These are phyloP conservation scores for Girardinus metallicus DNA, from an alignment of 2,797 vertebrate genomes.

Conservation along the genomic window DNA sequence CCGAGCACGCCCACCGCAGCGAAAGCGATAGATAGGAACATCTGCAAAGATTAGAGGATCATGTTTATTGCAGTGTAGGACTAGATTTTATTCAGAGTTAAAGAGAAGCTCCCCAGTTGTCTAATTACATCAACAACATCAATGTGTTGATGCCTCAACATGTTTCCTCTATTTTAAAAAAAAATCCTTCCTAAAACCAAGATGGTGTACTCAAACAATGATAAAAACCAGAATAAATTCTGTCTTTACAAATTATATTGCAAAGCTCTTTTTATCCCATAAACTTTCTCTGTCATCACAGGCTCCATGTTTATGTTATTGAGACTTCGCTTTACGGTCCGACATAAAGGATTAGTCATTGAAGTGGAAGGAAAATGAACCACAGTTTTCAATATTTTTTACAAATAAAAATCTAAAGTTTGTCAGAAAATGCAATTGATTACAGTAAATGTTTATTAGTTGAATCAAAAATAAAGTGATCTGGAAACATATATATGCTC, in stretches of 20 bases:
- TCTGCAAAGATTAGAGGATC: conserved; percentile 66
- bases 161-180: not conserved
- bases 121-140: not conserved
- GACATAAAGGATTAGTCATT: not conserved
- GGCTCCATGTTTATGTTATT: not conserved
- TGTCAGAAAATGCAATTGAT: not conserved
- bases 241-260: not conserved
- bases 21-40: conserved; percentile 85
- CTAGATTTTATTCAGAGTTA: not conserved
- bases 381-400: not conserved
- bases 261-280: not conserved
- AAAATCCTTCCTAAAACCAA: not conserved
- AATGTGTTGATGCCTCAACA: not conserved
- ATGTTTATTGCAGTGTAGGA: not conserved
- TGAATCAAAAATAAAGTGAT: not conserved
- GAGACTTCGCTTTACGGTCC: not conserved
- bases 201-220: not conserved
- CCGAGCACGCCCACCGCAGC: conserved; percentile 80
- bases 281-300: not conserved
- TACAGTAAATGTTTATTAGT: not conserved
- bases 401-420: not conserved
- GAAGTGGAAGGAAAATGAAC: not conserved
- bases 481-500: not conserved
- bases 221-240: not conserved
- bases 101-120: not conserved